Evolutionary conservation across 2,113 vertebrate genomes (phyloP).

Genomic region (Diadophis punctatus): DNA sequence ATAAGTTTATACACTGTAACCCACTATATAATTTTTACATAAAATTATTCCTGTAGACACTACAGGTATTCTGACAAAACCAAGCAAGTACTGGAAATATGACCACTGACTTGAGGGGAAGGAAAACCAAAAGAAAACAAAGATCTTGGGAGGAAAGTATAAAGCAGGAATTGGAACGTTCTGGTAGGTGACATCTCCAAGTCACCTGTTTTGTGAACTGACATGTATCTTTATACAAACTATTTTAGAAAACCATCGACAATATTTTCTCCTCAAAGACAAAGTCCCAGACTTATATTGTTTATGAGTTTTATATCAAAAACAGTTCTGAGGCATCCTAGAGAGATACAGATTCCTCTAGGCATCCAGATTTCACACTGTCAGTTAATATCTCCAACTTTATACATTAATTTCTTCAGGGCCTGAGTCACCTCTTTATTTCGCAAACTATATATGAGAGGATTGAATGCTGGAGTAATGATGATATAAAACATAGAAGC

Average conservation of each 20-base stretch:
- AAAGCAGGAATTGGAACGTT: neutral
- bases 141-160: neutral
- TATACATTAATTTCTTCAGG: conserved; percentile 20
- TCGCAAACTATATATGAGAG: conserved; percentile 44
- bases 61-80: too few relatives aligned
- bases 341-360: neutral
- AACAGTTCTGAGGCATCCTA: neutral
- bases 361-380: neutral
- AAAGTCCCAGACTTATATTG: neutral
- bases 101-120: too few relatives aligned
- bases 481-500: conserved; percentile 47
- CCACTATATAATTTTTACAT: neutral
- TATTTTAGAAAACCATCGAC: neutral
- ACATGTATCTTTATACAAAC: neutral
- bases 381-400: neutral
- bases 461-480: conserved; percentile 34
- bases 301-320: neutral
- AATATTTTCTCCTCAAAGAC: neutral
- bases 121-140: neutral
- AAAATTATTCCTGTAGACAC: too few relatives aligned
- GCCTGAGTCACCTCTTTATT: conserved; percentile 42
- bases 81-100: too few relatives aligned
- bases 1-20: too few relatives aligned
- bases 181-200: neutral
- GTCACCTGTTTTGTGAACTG: neutral